Conservation (phyloP, 2,113 vertebrate genomes). For the Heterotis niloticus region DNA sequence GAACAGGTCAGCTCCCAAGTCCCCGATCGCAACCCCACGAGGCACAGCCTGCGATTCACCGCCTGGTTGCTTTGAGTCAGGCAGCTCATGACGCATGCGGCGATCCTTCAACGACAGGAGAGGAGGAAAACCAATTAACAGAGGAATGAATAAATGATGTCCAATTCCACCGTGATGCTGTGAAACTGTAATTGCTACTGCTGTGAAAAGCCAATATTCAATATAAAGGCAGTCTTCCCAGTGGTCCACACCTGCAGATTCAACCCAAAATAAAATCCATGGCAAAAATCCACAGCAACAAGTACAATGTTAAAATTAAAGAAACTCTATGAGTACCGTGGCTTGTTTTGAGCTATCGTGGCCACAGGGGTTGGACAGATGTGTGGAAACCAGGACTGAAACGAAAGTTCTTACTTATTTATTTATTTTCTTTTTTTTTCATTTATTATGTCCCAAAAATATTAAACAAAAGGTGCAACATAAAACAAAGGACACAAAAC, state of each 20-base stretch:
- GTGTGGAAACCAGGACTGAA: no score
- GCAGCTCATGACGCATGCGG: slow-evolving; percentile 48
- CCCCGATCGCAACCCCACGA: neutral
- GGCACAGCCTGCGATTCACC: slow-evolving; percentile 43
- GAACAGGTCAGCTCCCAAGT: slow-evolving; percentile 40
- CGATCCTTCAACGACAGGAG: slow-evolving; percentile 39
- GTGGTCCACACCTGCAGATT: neutral
- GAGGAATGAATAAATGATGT: slow-evolving; percentile 63
- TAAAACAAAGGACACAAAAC: no score
- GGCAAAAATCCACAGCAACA: no score
- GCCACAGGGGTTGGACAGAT: no score
- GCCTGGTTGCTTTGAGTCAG: slow-evolving; percentile 51
- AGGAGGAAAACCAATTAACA: slow-evolving; percentile 58
- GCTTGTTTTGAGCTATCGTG: no score
- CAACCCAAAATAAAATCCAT: neutral
- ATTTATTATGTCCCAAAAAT: no score
- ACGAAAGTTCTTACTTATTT: no score
- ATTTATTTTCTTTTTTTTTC: no score
- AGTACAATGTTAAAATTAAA: no score
- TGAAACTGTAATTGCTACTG: neutral
- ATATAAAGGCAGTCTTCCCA: neutral
- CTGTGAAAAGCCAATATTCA: neutral
- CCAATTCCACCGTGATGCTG: slow-evolving; percentile 25
- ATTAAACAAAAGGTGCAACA: no score
- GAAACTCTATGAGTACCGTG: no score